Conservation (phyloP, 2,113 vertebrate species). For the Rhizomys pruinosus region DNA sequence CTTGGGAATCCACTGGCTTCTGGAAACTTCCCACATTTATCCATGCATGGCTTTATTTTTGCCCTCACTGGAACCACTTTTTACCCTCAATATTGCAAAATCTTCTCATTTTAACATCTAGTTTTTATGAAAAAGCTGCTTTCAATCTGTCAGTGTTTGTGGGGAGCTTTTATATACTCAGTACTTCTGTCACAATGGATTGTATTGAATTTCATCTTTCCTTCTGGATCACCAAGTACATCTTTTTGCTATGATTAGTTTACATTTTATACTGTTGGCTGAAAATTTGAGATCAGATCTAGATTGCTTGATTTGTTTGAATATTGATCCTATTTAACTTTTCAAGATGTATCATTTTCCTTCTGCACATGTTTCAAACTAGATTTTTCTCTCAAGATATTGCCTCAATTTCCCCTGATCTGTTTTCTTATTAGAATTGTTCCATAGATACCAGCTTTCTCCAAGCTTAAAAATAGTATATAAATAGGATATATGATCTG, state of each 20-base stretch:
- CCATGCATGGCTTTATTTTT: background rate
- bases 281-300: slow-evolving; percentile 35
- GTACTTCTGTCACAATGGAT: background rate
- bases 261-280: slow-evolving; percentile 35
- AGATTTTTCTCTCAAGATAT: slow-evolving; percentile 15
- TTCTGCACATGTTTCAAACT: slow-evolving; percentile 9
- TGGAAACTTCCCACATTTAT: background rate
- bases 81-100: background rate
- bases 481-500: background rate
- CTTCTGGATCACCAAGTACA: background rate
- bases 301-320: background rate
- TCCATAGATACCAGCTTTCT: background rate
- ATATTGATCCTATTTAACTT: background rate
- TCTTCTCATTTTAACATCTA: background rate
- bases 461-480: background rate
- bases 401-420: background rate
- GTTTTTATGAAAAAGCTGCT: background rate
- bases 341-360: background rate
- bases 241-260: background rate
- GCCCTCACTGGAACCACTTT: background rate
- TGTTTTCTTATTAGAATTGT: background rate
- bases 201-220: background rate
- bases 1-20: background rate
- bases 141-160: background rate
- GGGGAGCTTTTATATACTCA: no score